Evolutionary conservation across 2,888 invertebrate species (phyloP).

Genomic region (Ganaspis brasiliensis): DNA sequence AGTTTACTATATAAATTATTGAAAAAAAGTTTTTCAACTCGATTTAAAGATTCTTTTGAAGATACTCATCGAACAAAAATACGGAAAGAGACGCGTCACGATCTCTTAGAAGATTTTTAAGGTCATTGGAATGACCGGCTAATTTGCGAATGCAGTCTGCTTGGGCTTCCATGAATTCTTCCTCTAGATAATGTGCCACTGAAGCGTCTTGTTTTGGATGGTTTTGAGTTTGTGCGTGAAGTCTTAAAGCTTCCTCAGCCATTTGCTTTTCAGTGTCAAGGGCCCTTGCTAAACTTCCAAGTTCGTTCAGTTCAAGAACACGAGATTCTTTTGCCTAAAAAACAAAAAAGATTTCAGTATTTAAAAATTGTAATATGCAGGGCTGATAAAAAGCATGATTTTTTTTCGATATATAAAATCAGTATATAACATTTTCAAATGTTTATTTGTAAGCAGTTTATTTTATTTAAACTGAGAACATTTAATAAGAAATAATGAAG

Average conservation of each 20-base stretch:
- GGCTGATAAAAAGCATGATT: too few species aligned
- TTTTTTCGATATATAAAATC: too few species aligned
- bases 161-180: conserved; percentile 88
- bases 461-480: too few species aligned
- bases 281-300: conserved; percentile 88
- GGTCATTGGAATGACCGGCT: conserved; percentile 88
- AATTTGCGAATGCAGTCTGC: conserved; percentile 86
- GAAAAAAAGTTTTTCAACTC: conserved; percentile 25
- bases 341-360: neutral
- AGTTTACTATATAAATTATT: neutral
- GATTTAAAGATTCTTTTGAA: conserved; percentile 70
- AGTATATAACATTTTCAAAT: too few species aligned
- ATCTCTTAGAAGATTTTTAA: conserved; percentile 85
- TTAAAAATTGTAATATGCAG: too few species aligned
- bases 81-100: conserved; percentile 85
- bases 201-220: conserved; percentile 81
- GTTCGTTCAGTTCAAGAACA: conserved; percentile 84
- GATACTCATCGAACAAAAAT: conserved; percentile 89
- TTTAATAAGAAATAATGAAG: too few species aligned
- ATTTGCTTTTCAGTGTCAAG: conserved; percentile 89
- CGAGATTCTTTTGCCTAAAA: conserved; percentile 67
- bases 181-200: conserved; percentile 89
- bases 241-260: conserved; percentile 85
- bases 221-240: conserved; percentile 87
- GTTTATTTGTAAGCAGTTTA: too few species aligned